Evolutionary conservation across 2,888 invertebrate species (phyloP), one percentile per base, ranked within the genome.

Genomic region (Lasioglossum oenotherae): DNA sequence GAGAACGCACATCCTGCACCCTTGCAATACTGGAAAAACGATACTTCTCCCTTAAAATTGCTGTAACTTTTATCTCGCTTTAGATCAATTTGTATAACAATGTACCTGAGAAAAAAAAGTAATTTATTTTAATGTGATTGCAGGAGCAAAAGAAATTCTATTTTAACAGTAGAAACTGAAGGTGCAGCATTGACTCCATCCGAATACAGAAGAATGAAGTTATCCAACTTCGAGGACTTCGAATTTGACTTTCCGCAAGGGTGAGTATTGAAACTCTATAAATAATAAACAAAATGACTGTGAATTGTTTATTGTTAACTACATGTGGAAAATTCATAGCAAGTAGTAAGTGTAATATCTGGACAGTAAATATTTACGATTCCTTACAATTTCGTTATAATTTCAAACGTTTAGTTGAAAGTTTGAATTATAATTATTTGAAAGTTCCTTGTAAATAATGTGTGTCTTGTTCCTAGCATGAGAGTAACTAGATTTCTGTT

Each of bases 111-210:
- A n/a, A 16, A 4, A 60, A 3, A 5, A 64, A 14, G n/a, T 19
- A 23, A 19, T 38, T n/a, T 12, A 69, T 41, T 1, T 41, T 23
- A 16, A 23, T 38, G 23, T 49, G 23, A 57, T 38, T 53, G 35
- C 14, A 85, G 77, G 23, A 81, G 82, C 67, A 86, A 87, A 46
- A 82, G 86, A 6, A 88, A 85, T 12, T 86, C 88, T 8, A 77
- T 87, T 60, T 64, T 85, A 23, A 82, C 74, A 41, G 82, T 92
- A 31, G 91, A 93, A 60, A 92, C 92, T 4, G 94, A 94, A 78
- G 94, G 94, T 0, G 85, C 91, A 6, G 89, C 93, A 0, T 72
- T 94, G 31, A 94, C 93, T 1, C 94, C 94, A 2, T 91, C 91
- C 1, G 93, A 94, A 78, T 95, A 94, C 72, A 89, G 88, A 38